Evolutionary conservation across 35 echinoderm and acorn worm genomes (phyloP), one percentile per base, ranked within the genome.

Genomic region (Hemicentrotus pulcherrimus): DNA sequence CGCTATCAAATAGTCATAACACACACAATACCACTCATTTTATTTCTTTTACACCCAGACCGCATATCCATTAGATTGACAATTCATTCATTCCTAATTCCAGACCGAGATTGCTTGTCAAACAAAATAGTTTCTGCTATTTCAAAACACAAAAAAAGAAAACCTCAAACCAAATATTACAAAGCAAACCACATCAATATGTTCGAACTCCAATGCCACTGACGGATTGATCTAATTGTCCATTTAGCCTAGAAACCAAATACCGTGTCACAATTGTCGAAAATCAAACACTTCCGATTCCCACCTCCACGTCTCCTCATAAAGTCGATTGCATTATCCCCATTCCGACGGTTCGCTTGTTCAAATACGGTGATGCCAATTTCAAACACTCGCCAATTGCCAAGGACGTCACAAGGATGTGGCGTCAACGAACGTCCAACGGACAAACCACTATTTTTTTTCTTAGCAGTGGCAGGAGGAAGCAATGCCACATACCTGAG

Each of bases 211-310:
- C 65, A 78, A 22, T 28, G 65, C 65, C 65, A 78, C 18, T 24
- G 65, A 78, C 65, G 19, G 65, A 78, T 78, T 78, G 65, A 78
- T 22, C 65, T 78, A 78, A 78, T 78, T 78, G 65, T n/a, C 65
- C 19, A 78, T 6, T 78, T 78, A 78, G 65, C 65, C 65, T 78
- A 78, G 65, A 78, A 78, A 78, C n/a, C 65, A 78, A 78, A 78
- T 78, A 78, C 22, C 65, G 28, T 78, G 65, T 28, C 65, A 78
- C 19, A 78, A 78, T 78, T 78, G 65, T n/a, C 2, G 65, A 78
- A n/a, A 78, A 78, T 78, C 65, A 78, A 78, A 78, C 65, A 78
- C 65, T 78, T 78, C 65, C 65, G 65, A 78, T 78, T 28, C 22
- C 65, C 19, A 78, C 65, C 65, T 28, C 65, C 65, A 78, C 24